phyloP scores from a whole-genome alignment of 1,140 invertebrate species.

The Druon quercuslanigerum region DNA sequence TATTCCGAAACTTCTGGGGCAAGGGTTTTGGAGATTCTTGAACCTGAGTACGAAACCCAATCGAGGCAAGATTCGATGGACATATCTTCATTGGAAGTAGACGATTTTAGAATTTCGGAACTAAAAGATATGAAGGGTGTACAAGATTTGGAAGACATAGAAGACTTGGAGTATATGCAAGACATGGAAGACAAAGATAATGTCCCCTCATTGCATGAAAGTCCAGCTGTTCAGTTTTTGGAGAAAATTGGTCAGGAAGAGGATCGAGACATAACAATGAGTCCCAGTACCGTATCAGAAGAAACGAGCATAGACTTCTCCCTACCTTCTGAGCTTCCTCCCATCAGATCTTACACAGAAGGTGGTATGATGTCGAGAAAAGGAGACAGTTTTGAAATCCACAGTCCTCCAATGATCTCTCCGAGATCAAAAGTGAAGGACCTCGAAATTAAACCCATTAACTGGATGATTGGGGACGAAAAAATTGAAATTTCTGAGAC shows the following conservation, averaged over 20 bases:
- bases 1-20: slow-evolving; percentile 62
- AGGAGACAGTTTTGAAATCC: slow-evolving; percentile 68
- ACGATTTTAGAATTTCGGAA: slow-evolving; percentile 56
- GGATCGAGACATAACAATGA: slow-evolving; percentile 62
- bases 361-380: slow-evolving; percentile 36
- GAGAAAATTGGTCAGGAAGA: slow-evolving; percentile 53
- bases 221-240: slow-evolving; percentile 62
- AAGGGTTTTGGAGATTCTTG: slow-evolving; percentile 68
- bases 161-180: slow-evolving; percentile 38
- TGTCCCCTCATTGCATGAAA: slow-evolving; percentile 62
- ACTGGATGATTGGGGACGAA: slow-evolving; percentile 74
- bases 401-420: slow-evolving; percentile 66
- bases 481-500: slow-evolving; percentile 71
- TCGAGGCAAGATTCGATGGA: slow-evolving; percentile 67
- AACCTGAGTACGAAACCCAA: slow-evolving; percentile 56
- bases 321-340: slow-evolving; percentile 53
- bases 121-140: not conserved
- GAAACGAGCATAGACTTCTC: slow-evolving; percentile 62
- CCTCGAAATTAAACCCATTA: slow-evolving; percentile 68
- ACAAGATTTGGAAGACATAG: not conserved
- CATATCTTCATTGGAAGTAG: slow-evolving; percentile 66
- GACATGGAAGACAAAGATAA: slow-evolving; percentile 48
- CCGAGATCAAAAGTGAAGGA: slow-evolving; percentile 61
- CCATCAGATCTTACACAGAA: slow-evolving; percentile 45
- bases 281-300: slow-evolving; percentile 62